Percentiles rank a stretch among this genome's conserved stretches.
These are phyloP conservation scores for Oostethus manadensis DNA, from an alignment of 2,113 vertebrate species.

Conservation along the genomic window DNA sequence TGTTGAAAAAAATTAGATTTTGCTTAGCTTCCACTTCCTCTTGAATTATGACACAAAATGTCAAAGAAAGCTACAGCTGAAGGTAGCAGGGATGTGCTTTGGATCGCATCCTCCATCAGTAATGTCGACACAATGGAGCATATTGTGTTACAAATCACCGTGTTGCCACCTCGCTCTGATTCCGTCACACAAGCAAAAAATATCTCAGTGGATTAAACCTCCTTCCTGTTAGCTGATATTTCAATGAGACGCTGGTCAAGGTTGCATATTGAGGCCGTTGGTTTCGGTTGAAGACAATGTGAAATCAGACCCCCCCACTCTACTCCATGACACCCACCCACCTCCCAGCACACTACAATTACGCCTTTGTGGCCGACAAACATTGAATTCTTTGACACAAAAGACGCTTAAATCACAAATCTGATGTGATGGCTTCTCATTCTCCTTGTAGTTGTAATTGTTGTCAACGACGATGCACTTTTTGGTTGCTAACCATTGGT, in stretches of 20 bases:
- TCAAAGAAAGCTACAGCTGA: too few species aligned
- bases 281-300: slow-evolving; percentile 5
- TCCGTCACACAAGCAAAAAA: not conserved
- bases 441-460: not conserved
- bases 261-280: not conserved
- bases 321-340: not conserved
- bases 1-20: too few species aligned
- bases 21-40: too few species aligned
- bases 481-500: not conserved
- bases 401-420: not conserved
- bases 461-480: not conserved
- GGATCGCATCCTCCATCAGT: too few species aligned
- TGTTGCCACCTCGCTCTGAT: too few species aligned
- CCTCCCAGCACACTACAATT: not conserved
- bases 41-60: too few species aligned
- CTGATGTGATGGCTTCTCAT: not conserved
- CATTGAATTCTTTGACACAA: slow-evolving; percentile 4
- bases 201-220: not conserved
- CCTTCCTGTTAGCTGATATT: not conserved
- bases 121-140: too few species aligned
- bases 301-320: not conserved
- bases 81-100: too few species aligned
- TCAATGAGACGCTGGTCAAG: not conserved
- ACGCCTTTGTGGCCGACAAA: slow-evolving; percentile 1
- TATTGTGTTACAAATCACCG: too few species aligned